Evolutionary conservation across 2,797 vertebrate species (phyloP).

Genomic region (Hydrophis major): DNA sequence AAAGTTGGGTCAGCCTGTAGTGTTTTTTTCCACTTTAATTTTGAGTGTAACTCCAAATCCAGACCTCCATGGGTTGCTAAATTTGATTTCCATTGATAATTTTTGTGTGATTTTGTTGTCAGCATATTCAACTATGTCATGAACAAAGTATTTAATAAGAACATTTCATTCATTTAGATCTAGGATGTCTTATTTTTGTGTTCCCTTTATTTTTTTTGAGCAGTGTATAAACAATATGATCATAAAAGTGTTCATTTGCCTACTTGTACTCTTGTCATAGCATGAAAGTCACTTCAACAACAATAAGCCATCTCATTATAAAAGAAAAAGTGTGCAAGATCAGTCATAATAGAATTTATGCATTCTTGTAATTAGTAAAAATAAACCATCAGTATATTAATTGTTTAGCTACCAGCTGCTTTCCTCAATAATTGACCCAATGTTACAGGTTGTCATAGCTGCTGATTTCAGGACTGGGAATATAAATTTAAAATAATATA

Average conservation of each 20-base stretch:
- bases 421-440: not conserved
- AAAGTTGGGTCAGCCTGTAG: too few relatives aligned
- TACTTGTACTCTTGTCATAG: not conserved
- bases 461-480: not conserved
- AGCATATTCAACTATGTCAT: too few relatives aligned
- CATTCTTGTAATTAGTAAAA: not conserved
- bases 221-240: conserved; percentile 19
- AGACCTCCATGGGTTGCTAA: too few relatives aligned
- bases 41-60: too few relatives aligned
- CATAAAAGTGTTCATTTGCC: not conserved
- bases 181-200: too few relatives aligned
- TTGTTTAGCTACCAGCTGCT: not conserved
- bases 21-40: too few relatives aligned
- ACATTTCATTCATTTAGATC: too few relatives aligned
- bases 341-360: not conserved
- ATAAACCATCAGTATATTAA: not conserved
- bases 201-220: too few relatives aligned
- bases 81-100: too few relatives aligned
- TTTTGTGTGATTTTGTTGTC: too few relatives aligned
- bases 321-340: not conserved
- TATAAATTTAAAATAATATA: not conserved
- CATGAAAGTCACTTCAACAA: not conserved
- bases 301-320: not conserved
- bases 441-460: not conserved
- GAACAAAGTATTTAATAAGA: too few relatives aligned